phyloP scores from a whole-genome alignment of 2,113 vertebrate species.

The Piprites chloris region DNA sequence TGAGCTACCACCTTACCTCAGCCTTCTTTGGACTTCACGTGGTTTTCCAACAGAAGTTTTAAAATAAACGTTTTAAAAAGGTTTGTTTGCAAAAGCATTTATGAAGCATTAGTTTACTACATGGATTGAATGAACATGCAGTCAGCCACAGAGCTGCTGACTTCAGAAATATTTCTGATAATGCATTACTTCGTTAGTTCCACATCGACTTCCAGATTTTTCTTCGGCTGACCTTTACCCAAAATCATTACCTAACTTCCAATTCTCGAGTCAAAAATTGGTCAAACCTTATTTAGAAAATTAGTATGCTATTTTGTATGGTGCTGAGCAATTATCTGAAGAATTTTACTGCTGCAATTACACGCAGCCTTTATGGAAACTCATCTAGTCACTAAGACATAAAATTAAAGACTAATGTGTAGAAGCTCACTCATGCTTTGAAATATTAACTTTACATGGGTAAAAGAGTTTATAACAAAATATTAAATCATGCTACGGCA shows the following conservation, averaged over 20 bases:
- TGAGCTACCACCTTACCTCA: background rate
- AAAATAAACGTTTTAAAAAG: background rate
- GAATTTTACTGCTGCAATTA: background rate
- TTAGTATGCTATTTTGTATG: background rate
- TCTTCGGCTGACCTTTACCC: background rate
- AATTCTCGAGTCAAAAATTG: background rate
- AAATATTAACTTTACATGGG: background rate
- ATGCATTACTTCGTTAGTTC: background rate
- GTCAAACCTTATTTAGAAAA: background rate
- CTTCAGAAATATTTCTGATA: background rate
- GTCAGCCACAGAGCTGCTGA: background rate
- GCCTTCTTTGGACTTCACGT: background rate
- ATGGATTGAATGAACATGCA: background rate
- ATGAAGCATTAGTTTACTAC: background rate
- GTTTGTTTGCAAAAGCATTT: background rate
- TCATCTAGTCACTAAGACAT: background rate
- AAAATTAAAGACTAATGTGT: background rate
- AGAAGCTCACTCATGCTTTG: background rate
- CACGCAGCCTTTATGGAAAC: background rate
- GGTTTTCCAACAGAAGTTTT: background rate
- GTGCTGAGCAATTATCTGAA: background rate
- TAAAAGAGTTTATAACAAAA: background rate
- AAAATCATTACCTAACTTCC: background rate
- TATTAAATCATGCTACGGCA: background rate
- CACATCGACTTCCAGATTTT: background rate